Evolutionary conservation across 2,113 vertebrate species (phyloP), one percentile per base, ranked within the genome.

Genomic region (Tichodroma muraria): DNA sequence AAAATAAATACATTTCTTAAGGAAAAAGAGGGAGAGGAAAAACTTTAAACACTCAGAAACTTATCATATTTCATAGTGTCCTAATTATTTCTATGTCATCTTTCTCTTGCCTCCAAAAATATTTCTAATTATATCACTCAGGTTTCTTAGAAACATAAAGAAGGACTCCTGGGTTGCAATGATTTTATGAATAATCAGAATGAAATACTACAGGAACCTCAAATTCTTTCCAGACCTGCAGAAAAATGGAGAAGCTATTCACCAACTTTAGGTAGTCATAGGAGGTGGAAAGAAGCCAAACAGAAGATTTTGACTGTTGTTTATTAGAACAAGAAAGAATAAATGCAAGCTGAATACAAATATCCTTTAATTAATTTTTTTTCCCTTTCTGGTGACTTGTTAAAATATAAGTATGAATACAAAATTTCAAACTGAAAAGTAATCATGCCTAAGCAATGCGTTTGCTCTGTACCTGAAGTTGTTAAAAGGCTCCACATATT

Each of bases 1-100:
- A n/a, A n/a, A n/a, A n/a, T n/a, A n/a, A n/a, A n/a, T n/a, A 94
- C 10, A 91, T 96, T 96, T 97, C 27, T 95, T 85, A 47, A 35
- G 13, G 18, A 69, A 72, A 78, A 73, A 11, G 33, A 54, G 6
- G 4, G 19, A 28, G 20, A 28, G 19, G 17, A 69, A 40, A 61
- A 73, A 24, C 2, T 83, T 96, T 88, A 92, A 96, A 83, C 49
- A 70, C 30, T 77, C 44, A 77, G 75, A 95, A 91, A 18, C 16
- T 93, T 80, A 60, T 9, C 31, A 92, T 91, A 90, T 97, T 95
- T 96, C 15, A 2, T 78, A 90, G 17, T 77, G 16, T 72, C 57
- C 33, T 94, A 82, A 85, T 84, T 70, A 91, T 63, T 93, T 91
- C 93, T 90, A 15, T 94, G 82, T 80, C 44, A 69, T 90, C 12